Percentiles rank a stretch among this genome's conserved stretches.
phyloP scores from a whole-genome alignment of 2,888 invertebrate genomes.

The Noctua janthe region DNA sequence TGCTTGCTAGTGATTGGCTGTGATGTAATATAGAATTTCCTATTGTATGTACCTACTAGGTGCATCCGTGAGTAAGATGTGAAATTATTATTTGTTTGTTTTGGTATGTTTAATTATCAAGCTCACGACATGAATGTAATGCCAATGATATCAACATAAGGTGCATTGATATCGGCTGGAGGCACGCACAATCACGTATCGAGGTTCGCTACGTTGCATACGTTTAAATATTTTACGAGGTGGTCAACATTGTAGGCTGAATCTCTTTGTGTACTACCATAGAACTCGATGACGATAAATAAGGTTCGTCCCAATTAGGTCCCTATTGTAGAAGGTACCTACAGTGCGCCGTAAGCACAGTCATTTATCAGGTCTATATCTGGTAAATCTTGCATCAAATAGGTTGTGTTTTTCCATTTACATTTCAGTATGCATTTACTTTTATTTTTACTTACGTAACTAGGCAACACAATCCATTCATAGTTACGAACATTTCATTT shows the following conservation, averaged over 20 bases:
- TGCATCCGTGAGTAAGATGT: constrained; percentile 1
- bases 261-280: constrained; percentile 37
- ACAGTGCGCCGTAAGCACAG: background rate
- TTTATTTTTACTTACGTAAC: constrained; percentile 40
- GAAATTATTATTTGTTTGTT: constrained; percentile 53
- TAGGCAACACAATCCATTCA: constrained; percentile 37
- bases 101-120: constrained; percentile 43
- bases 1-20: background rate
- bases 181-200: constrained; percentile 53
- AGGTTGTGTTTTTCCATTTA: constrained; percentile 10
- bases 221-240: constrained; percentile 52
- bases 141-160: constrained; percentile 52
- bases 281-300: constrained; percentile 8
- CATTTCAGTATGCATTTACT: constrained; percentile 16
- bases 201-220: constrained; percentile 53
- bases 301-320: constrained; percentile 31
- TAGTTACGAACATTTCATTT: constrained; percentile 24
- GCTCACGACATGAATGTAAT: constrained; percentile 49
- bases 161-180: constrained; percentile 54
- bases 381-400: background rate
- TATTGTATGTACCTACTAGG: background rate
- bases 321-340: constrained; percentile 34
- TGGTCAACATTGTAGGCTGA: constrained; percentile 38
- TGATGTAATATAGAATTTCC: background rate
- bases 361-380: constrained; percentile 31